Evolutionary conservation across 2,888 invertebrate genomes (phyloP).

Genomic region (Sepioteuthis lessoniana): DNA sequence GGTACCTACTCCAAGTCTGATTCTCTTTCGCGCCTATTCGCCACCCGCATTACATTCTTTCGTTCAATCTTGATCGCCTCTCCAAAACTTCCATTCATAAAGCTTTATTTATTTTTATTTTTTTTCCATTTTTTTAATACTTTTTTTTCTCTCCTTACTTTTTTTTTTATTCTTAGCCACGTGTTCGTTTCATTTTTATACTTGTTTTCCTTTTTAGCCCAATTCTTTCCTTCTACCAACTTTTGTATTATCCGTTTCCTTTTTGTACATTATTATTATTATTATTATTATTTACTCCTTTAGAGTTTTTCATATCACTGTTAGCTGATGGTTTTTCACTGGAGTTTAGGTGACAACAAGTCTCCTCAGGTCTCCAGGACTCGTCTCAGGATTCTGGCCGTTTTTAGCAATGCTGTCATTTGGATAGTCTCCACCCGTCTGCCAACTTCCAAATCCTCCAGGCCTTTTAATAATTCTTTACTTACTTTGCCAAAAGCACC

Average conservation of each 20-base stretch:
- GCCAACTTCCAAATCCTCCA: no score
- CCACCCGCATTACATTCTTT: neutral
- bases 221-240: neutral
- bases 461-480: no score
- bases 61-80: neutral
- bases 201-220: neutral
- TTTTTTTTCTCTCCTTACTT: no score
- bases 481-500: no score
- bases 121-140: neutral
- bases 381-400: neutral
- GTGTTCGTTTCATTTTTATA: neutral
- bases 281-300: no score
- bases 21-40: neutral
- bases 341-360: neutral
- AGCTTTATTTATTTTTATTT: neutral
- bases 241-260: neutral
- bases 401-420: neutral
- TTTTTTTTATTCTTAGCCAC: neutral
- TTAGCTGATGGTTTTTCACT: neutral
- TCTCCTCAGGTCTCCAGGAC: neutral
- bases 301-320: no score
- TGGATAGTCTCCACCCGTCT: no score
- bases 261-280: neutral
- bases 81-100: slow-evolving; percentile 20
- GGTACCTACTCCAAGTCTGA: slow-evolving; percentile 18